Evolutionary conservation across 2,797 vertebrate genomes (phyloP).

Genomic region (Sciurus carolinensis): DNA sequence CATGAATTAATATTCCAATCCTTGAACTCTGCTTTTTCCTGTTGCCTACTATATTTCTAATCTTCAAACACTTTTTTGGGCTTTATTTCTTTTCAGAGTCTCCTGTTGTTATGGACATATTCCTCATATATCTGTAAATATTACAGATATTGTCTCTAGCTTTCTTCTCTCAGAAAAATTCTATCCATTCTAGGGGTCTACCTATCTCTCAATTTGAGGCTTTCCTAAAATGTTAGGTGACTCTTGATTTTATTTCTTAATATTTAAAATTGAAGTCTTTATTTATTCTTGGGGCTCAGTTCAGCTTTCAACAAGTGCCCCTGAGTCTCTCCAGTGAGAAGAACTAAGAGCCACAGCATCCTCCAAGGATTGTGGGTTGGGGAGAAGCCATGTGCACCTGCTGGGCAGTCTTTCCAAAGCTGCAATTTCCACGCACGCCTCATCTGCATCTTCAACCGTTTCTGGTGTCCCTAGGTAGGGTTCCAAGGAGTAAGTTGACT

Average conservation of each 20-base stretch:
- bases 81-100: not conserved
- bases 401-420: not conserved
- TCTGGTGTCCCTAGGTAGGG: not conserved
- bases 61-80: not conserved
- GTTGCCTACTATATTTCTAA: not conserved
- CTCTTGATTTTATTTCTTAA: not conserved
- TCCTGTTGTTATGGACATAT: not conserved
- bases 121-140: not conserved
- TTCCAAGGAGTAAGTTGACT: not conserved
- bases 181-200: not conserved
- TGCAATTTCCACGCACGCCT: not conserved
- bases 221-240: slow-evolving; percentile 20
- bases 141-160: not conserved
- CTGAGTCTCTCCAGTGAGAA: not conserved
- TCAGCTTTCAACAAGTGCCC: not conserved
- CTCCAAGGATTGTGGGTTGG: not conserved
- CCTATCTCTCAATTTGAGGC: not conserved
- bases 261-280: slow-evolving; percentile 2
- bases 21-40: not conserved
- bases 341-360: not conserved
- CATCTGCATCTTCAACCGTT: not conserved
- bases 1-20: not conserved
- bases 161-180: slow-evolving; percentile 19
- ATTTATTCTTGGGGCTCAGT: not conserved
- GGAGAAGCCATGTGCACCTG: not conserved